phyloP scores from a whole-genome alignment of 2,797 vertebrate species.

The Cuniculus paca region DNA sequence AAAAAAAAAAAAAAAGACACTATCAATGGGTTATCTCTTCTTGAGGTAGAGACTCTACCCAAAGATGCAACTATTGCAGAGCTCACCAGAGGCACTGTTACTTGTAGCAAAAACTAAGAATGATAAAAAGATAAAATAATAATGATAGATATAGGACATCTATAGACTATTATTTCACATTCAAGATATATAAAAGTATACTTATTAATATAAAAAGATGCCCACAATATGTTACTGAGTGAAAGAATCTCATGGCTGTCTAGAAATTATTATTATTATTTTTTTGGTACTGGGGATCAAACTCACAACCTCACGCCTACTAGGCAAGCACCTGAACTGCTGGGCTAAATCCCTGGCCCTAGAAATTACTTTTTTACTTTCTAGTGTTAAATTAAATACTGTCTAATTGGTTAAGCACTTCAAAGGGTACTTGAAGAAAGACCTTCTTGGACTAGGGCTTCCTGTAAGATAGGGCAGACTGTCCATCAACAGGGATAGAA shows the following conservation, averaged over 20 bases:
- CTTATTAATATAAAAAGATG: constrained; percentile 5
- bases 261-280: too few species aligned
- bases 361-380: not conserved
- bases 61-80: not conserved
- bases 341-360: too few species aligned
- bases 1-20: not conserved
- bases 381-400: constrained; percentile 12
- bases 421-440: constrained; percentile 25
- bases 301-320: too few species aligned
- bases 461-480: not conserved
- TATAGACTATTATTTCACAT: constrained; percentile 9
- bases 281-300: too few species aligned
- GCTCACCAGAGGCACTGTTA: not conserved
- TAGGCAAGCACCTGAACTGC: too few species aligned
- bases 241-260: not conserved
- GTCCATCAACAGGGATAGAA: not conserved
- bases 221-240: not conserved
- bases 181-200: constrained; percentile 23
- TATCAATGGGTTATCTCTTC: not conserved
- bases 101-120: not conserved
- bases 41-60: constrained; percentile 10
- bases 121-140: not conserved
- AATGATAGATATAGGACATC: not conserved
- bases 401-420: not conserved
- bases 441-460: not conserved